Conservation (phyloP, 2,113 vertebrate species). For the Ophiodon elongatus region DNA sequence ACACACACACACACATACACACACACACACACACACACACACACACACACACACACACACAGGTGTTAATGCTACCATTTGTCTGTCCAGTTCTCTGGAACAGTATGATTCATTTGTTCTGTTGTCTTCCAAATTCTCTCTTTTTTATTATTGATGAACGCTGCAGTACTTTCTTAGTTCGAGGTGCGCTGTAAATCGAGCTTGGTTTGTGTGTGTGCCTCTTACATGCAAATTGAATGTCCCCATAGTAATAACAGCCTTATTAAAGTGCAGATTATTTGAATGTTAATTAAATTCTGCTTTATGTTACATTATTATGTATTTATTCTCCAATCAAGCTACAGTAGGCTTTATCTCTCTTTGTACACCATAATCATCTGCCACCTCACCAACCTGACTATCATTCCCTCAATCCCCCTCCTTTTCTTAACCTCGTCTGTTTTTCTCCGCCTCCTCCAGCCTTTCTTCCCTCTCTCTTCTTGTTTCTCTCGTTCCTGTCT, state of each 20-base stretch:
- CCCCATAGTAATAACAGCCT: conserved; percentile 70
- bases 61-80: conserved; percentile 59
- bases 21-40: conserved; percentile 15
- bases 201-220: conserved; percentile 27
- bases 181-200: conserved; percentile 30
- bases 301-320: conserved; percentile 72
- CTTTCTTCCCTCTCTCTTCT: conserved; percentile 43
- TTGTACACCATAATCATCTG: conserved; percentile 36
- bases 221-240: conserved; percentile 70
- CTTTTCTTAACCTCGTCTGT: conserved; percentile 30
- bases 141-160: conserved; percentile 75
- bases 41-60: conserved; percentile 11
- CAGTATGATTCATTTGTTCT: conserved; percentile 61
- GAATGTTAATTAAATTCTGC: conserved; percentile 77
- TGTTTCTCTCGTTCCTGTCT: conserved; percentile 48
- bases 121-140: conserved; percentile 63
- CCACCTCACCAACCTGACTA: conserved; percentile 31
- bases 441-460: conserved; percentile 47
- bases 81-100: conserved; percentile 48
- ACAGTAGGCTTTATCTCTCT: conserved; percentile 35
- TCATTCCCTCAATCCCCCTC: conserved; percentile 26
- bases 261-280: conserved; percentile 77
- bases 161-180: conserved; percentile 55
- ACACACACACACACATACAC: conserved; percentile 15
- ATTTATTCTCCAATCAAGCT: conserved; percentile 71